phyloP scores from a whole-genome alignment of 2,888 invertebrate genomes.

The Athrips mouffetella region DNA sequence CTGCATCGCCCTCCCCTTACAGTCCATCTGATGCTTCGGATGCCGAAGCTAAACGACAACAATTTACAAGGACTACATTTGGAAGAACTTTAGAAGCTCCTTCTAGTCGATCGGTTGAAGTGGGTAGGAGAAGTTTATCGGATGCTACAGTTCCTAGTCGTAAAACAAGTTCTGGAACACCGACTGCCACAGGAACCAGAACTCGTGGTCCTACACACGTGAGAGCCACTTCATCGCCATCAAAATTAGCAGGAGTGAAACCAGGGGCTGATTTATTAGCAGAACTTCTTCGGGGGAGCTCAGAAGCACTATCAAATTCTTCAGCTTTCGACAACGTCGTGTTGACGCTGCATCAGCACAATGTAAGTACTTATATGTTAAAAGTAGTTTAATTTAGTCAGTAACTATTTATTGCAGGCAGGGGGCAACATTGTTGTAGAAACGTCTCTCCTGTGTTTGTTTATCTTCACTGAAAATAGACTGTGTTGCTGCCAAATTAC shows the following conservation, averaged over 20 bases:
- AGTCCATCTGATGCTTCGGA: slow-evolving; percentile 81
- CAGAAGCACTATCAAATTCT: slow-evolving; percentile 84
- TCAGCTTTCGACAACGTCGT: slow-evolving; percentile 73
- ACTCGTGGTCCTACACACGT: slow-evolving; percentile 81
- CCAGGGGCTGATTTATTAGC: slow-evolving; percentile 82
- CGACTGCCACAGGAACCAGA: slow-evolving; percentile 51
- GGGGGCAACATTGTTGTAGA: slow-evolving; percentile 48
- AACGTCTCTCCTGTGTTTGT: slow-evolving; percentile 55
- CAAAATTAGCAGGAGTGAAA: slow-evolving; percentile 82
- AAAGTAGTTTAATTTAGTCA: slow-evolving; percentile 37
- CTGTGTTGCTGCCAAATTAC: slow-evolving; percentile 58
- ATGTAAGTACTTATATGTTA: slow-evolving; percentile 55
- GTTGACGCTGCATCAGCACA: slow-evolving; percentile 70
- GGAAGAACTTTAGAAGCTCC: slow-evolving; percentile 67
- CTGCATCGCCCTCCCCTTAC: slow-evolving; percentile 80
- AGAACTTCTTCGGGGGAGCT: slow-evolving; percentile 87
- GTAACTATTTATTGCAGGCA: too few species aligned
- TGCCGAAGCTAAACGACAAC: slow-evolving; percentile 70
- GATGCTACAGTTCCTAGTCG: slow-evolving; percentile 76
- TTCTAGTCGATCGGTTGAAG: slow-evolving; percentile 76
- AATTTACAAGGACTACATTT: slow-evolving; percentile 83
- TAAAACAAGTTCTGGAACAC: slow-evolving; percentile 80
- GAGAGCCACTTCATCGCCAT: slow-evolving; percentile 88
- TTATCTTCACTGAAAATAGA: slow-evolving; percentile 61
- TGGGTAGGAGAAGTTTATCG: slow-evolving; percentile 67